Base-by-base conservation (phyloP, 2,113 vertebrate species). In the Cephalopholis sonnerati region DNA sequence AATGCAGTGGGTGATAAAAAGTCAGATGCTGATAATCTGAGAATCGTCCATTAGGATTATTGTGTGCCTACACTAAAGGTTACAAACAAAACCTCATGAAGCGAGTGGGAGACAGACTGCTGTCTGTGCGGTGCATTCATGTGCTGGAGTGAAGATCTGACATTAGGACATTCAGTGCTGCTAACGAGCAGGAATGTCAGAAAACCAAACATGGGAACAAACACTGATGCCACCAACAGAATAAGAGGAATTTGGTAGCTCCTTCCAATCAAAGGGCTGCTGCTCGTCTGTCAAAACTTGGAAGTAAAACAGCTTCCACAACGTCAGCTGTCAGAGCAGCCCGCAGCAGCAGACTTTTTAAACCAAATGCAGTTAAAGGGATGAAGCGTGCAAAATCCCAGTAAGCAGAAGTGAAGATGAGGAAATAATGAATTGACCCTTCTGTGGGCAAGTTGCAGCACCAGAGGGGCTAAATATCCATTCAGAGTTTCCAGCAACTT, bases 361-460 rank as follows among this genome's bases (percentile, higher is more conserved):
- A 59, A 81, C 36, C 72, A 81, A 74, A 83, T 41, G 22, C 36
- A 66, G 66, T 59, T 44, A 68, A 71, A 77, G n/a, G 51, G 76
- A 78, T 68, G 54, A 83, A 64, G 68, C 25, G 0, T 78, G 79
- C 32, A 67, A 82, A 85, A 83, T 20, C 72, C 59, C 48, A 73
- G 69, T 15, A 63, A 81, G 48, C 53, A 77, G 24, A 61, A 77
- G 27, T 29, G 54, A 82, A 29, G 58, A 77, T 4, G 9, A 67
- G 74, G 32, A 62, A 81, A 72, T 50, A 71, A 64, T 70, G 27
- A 73, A 81, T 9, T 53, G 66, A 74, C 67, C 65, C 41, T 44
- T 74, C n/a, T 74, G 64, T 59, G 41, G 48, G 46, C 41, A 62
- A 73, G 29, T 66, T 73, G 50, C 50, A 77, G 54, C 58, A 57